Base-by-base conservation (phyloP, 2,888 invertebrate species). In the Axea sp. region DNA sequence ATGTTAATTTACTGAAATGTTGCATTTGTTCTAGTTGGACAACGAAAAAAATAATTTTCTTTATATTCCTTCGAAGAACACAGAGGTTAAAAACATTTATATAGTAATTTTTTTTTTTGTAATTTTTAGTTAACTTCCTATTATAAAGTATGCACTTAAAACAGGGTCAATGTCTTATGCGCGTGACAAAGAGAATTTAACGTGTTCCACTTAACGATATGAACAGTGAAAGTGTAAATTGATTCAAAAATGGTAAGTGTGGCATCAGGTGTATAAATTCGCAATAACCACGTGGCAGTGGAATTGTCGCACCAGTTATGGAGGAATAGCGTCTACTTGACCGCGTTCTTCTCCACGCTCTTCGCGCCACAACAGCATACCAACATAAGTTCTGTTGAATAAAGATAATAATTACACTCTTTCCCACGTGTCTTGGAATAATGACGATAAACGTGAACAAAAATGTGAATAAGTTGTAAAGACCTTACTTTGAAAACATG, bases 351-450 rank as follows among this genome's bases (percentile, higher is more conserved):
- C 31, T 60, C 3, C 17, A 31, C 55, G 41, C 47, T 41, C 37
- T 51, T 45, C 35, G 30, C 35, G 37, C 47, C 35, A 28, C 60
- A 65, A 45, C 43, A 22, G 24, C 51, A 41, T 37, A 49, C 51
- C 47, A 45, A 17, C n/a, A n/a, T n/a, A n/a, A n/a, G n/a, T n/a
- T n/a, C n/a, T n/a, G n/a, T n/a, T n/a, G n/a, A n/a, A n/a, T 60
- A 6, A 28, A 33, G 41, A 77, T 78, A 53, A 78, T 81, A 80
- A 81, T 80, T 81, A 77, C 77, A 76, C 76, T 77, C 67, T 76
- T 81, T 82, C 81, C 77, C 81, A 81, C 78, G 77, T 79, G 35
- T 41, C 49, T 22, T 62, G 26, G 14, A 14, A 45, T 49, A 57
- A 39, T 47, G 45, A 62, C 49, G 47, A 2, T 1, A 14, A 39